A percentile compares a stretch with the other conserved stretches of the same genome.
Conservation (phyloP, 2,797 vertebrate genomes). For the Anguilla marmorata region DNA sequence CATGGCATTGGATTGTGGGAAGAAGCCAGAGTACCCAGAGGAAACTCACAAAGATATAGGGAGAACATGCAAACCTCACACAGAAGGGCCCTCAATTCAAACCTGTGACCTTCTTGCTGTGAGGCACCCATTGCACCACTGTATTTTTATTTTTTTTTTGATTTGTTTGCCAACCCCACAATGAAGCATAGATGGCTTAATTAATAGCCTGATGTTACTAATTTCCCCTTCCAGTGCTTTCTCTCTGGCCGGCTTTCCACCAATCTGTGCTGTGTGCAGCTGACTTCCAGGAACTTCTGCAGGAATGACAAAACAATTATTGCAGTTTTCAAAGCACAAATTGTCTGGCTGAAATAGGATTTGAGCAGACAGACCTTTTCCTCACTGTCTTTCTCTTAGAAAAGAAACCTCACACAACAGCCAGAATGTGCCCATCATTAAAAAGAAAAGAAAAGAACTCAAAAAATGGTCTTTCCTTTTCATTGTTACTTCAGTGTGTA, state of each 20-base stretch:
- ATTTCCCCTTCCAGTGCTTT: constrained; percentile 43
- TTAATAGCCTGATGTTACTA: constrained; percentile 26
- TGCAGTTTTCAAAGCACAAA: constrained; percentile 48
- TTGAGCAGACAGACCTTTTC: constrained; percentile 23
- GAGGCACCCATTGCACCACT: too few relatives aligned
- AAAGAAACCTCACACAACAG: background rate
- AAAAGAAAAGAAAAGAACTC: background rate
- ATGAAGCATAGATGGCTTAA: too few relatives aligned
- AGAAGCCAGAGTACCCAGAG: too few relatives aligned
- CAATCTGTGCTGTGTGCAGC: constrained; percentile 35
- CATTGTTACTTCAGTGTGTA: background rate
- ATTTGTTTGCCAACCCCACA: too few relatives aligned
- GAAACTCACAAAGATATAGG: too few relatives aligned
- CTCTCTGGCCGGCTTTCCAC: constrained; percentile 40
- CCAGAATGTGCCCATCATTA: background rate
- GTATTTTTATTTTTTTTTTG: too few relatives aligned
- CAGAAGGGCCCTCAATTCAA: too few relatives aligned
- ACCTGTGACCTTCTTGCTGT: too few relatives aligned
- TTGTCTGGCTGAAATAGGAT: constrained; percentile 47
- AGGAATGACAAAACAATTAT: constrained; percentile 38
- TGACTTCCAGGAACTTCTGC: constrained; percentile 35
- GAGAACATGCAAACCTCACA: too few relatives aligned
- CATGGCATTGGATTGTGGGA: too few relatives aligned
- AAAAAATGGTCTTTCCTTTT: background rate
- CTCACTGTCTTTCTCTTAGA: constrained; percentile 16